Base-by-base conservation (phyloP, 2,113 vertebrate genomes). In the Stigmatopora argus region DNA sequence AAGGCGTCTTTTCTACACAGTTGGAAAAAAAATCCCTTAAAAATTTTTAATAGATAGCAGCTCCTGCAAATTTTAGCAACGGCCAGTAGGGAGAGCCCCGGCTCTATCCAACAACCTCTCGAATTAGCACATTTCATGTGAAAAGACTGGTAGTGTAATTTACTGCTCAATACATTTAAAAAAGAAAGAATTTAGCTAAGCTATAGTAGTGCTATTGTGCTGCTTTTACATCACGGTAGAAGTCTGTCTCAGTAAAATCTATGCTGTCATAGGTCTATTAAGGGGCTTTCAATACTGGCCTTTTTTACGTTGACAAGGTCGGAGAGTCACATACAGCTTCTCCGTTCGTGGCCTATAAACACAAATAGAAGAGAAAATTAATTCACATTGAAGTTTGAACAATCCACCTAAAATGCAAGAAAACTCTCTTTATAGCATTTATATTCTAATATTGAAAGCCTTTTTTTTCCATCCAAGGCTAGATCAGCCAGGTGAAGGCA, bases 1-100 rank as follows among this genome's bases (percentile, higher is more conserved):
- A 64, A 63, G 59, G 79, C 76, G 65, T 71, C 68, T 84, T 89
- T 85, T 78, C 78, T 75, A 85, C 90, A 87, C 86, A 85, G 53
- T 77, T 67, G 77, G 44, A 82, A 83, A 80, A 70, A 71, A 67
- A 75, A 68, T 41, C 44, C 58, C 4, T 69, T 19, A 31, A 53
- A 55, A 59, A 60, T 19, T 0, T 44, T 8, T 14, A 59, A 34
- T 15, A 41, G 12, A 62, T 63, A 48, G 41, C 18, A 71, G 41
- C 34, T 66, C 64, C 69, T 87, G 72, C 78, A 78, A 65, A 59
- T 19, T 75, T 75, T 51, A 69, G 35, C 14, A 45, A 6, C 53
- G 73, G 73, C 83, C 85, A 83, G 65, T 68, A 86, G 86, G 75
- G 86, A 79, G 83, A 72, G 81, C 73, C 71, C 76, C 71, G 74